Evolutionary conservation across 2,797 vertebrate species (phyloP).

Genomic region (Gymnoscopelus microlampas): DNA sequence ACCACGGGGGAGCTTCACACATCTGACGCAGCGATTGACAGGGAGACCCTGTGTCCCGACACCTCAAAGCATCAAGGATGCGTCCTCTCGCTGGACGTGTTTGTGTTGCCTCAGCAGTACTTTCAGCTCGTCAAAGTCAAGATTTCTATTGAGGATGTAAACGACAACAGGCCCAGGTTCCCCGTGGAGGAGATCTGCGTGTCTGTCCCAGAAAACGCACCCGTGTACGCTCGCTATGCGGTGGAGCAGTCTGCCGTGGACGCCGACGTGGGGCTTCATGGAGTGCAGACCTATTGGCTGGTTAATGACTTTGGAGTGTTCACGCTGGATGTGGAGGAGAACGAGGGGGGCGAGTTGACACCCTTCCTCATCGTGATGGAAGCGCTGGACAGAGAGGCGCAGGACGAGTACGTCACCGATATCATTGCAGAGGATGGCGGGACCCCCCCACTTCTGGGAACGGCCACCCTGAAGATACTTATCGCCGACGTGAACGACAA

Average conservation of each 20-base stretch:
- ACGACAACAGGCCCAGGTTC: constrained; percentile 93
- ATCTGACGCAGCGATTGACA: constrained; percentile 89
- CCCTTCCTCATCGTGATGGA: constrained; percentile 95
- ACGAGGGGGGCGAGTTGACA: constrained; percentile 92
- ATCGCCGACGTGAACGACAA: constrained; percentile 98
- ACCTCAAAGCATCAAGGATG: constrained; percentile 80
- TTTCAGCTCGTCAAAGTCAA: constrained; percentile 97
- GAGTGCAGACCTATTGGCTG: constrained; percentile 95
- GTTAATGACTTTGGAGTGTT: constrained; percentile 92
- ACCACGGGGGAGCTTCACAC: constrained; percentile 91
- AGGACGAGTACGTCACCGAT: constrained; percentile 90
- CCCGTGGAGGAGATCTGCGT: constrained; percentile 88
- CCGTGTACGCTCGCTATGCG: constrained; percentile 88
- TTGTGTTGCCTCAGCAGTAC: constrained; percentile 95
- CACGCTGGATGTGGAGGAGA: constrained; percentile 95
- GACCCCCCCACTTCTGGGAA: constrained; percentile 88
- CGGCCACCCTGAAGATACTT: constrained; percentile 90
- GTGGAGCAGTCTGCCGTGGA: constrained; percentile 95
- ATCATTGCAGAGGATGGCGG: constrained; percentile 96
- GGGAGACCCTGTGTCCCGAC: constrained; percentile 89
- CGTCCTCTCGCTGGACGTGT: constrained; percentile 90
- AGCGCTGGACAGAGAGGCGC: constrained; percentile 89
- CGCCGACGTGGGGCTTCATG: constrained; percentile 87
- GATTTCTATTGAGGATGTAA: constrained; percentile 92
- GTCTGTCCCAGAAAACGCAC: constrained; percentile 92